Evolutionary conservation across 2,113 vertebrate genomes (phyloP), one percentile per base, ranked within the genome.

Genomic region (Mirounga angustirostris): DNA sequence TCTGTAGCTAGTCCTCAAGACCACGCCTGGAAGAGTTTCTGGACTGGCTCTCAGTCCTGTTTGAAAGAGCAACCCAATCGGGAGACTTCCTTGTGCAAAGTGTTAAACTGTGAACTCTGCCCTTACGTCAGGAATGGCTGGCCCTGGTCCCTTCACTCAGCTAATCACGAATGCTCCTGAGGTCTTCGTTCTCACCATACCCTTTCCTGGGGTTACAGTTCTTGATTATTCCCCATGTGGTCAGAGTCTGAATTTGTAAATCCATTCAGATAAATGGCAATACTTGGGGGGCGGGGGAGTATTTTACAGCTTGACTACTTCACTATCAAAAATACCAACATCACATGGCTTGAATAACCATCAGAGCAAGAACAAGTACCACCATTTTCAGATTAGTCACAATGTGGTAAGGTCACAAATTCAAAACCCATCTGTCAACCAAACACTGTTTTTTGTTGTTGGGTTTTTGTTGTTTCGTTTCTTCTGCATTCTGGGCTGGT

Each of bases 51-150:
- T 92, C 95, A 97, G 98, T 97, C 93, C 76, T 90, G 18, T 97
- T 74, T 91, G 96, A 98, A 96, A 92, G 92, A 22, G 83, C 92
- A 97, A 89, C 91, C 95, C 96, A 69, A 84, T 98, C 96, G 97
- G 98, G 98, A 98, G 98, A 97, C 98, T 98, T 97, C 97, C 98
- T 97, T 95, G 97, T 98, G 98, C 98, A 98, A 96, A 95, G 96
- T 98, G 94, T 98, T 96, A 92, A 98, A 98, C 98, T 98, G 97
- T 98, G 98, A 98, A 97, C 96, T 98, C 89, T 97, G 73, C 54
- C 95, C 36, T 0, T 6, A 0, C 8, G 87, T 89, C 81, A 50
- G 95, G 92, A 89, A 85, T 54, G 71, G 65, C 95, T 71, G 24
- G 56, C 89, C 91, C 59, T n/a, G 65, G 58, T 85, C 67, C 84